Percentiles rank a stretch among this genome's conserved stretches.
Evolutionary conservation across 1,140 invertebrate species (phyloP).

Genomic region (Schlechtendalia chinensis): DNA sequence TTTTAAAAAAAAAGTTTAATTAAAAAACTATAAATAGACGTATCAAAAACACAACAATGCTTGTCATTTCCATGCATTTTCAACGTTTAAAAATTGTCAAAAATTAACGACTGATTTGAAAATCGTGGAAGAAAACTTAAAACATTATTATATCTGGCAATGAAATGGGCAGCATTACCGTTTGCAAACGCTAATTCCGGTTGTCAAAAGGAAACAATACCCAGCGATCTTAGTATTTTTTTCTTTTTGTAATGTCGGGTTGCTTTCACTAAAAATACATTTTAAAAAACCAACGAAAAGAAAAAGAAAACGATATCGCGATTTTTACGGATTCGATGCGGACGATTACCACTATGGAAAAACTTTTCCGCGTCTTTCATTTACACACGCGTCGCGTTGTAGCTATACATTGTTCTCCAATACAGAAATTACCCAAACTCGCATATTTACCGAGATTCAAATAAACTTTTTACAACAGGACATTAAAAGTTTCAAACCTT

Average conservation of each 20-base stretch:
- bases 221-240: not conserved
- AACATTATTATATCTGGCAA: not conserved
- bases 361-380: not conserved
- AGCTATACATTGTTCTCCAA: not conserved
- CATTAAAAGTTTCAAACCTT: constrained; percentile 38
- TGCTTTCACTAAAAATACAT: not conserved
- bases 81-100: not conserved
- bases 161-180: not conserved
- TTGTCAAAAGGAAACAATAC: not conserved
- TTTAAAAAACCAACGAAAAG: not conserved
- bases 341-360: constrained; percentile 12
- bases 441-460: not conserved
- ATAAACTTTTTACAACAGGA: constrained; percentile 11
- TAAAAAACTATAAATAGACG: too few species aligned
- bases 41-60: not conserved
- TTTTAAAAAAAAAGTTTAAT: not conserved
- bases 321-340: constrained; percentile 20
- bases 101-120: not conserved
- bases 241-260: not conserved
- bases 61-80: not conserved
- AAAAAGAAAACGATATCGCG: not conserved
- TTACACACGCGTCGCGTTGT: too few species aligned
- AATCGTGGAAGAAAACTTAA: not conserved
- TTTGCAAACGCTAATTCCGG: not conserved
- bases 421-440: not conserved